A percentile compares a stretch with the other conserved stretches of the same genome.
These are phyloP conservation scores for Varroa destructor DNA, from an alignment of 1,140 invertebrate species.

Conservation along the genomic window DNA sequence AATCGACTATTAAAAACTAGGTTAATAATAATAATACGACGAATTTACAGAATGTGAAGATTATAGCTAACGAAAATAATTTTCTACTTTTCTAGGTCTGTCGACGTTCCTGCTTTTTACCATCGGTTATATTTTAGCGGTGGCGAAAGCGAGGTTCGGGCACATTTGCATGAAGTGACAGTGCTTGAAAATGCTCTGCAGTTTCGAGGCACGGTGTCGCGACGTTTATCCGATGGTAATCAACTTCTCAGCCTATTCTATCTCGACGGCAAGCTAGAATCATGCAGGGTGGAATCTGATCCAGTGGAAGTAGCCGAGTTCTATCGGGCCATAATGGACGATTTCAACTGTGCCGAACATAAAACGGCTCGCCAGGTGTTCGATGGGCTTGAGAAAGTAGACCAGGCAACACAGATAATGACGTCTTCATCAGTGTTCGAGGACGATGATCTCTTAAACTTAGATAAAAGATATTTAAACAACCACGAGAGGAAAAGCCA, in stretches of 20 bases:
- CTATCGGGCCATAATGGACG: not conserved
- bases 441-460: too few species aligned
- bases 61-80: too few species aligned
- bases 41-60: too few species aligned
- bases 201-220: not conserved
- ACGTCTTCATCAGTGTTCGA: too few species aligned
- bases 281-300: constrained; percentile 16
- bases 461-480: too few species aligned
- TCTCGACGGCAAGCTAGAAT: not conserved
- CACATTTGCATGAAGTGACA: not conserved
- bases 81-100: not conserved
- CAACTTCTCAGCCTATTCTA: not conserved
- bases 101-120: constrained; percentile 13
- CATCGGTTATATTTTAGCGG: constrained; percentile 9
- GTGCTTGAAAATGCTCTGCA: not conserved
- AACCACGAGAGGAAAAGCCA: too few species aligned
- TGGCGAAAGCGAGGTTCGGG: constrained; percentile 17
- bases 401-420: too few species aligned
- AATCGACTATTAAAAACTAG: too few species aligned
- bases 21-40: too few species aligned
- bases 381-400: not conserved
- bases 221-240: not conserved
- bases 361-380: not conserved
- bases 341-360: constrained; percentile 22
- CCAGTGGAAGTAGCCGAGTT: constrained; percentile 13